Evolutionary conservation across 2,888 invertebrate species (phyloP).

Genomic region (Ophion slaviceki): DNA sequence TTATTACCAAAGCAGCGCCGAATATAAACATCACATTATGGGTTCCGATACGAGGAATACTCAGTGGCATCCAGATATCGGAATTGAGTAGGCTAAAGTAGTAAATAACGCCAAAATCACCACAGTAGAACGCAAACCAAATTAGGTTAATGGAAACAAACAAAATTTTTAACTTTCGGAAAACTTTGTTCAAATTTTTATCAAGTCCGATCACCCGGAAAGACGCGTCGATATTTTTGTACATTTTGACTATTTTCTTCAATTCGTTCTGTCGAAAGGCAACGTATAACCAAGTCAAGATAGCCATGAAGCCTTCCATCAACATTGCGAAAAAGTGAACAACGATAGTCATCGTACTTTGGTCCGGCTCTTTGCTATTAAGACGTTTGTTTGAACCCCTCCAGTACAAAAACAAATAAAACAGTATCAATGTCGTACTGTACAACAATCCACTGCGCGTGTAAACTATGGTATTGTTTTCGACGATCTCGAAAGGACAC

Average conservation of each 20-base stretch:
- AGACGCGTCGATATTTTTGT: slow-evolving; percentile 10
- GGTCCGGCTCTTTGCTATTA: not conserved
- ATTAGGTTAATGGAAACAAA: not conserved
- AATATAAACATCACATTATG: slow-evolving; percentile 39
- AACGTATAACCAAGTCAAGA: slow-evolving; percentile 33
- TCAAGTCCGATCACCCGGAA: slow-evolving; percentile 23
- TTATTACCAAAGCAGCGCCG: not conserved
- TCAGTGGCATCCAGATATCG: slow-evolving; percentile 40
- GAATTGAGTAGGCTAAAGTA: not conserved
- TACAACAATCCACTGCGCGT: not conserved
- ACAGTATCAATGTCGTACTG: not conserved
- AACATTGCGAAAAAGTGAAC: slow-evolving; percentile 32
- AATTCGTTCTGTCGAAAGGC: slow-evolving; percentile 31
- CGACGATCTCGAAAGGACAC: not conserved
- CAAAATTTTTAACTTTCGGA: not conserved
- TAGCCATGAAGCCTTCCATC: slow-evolving; percentile 17
- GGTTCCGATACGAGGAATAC: slow-evolving; percentile 29
- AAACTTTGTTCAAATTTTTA: not conserved
- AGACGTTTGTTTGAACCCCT: slow-evolving; percentile 10
- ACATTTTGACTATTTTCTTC: slow-evolving; percentile 13
- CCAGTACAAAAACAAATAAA: not conserved
- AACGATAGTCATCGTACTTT: slow-evolving; percentile 40
- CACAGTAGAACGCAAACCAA: slow-evolving; percentile 17
- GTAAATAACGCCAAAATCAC: slow-evolving; percentile 23
- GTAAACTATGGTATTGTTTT: not conserved